Evolutionary conservation across 2,113 vertebrate species (phyloP).

Genomic region (Solenodon paradoxus): DNA sequence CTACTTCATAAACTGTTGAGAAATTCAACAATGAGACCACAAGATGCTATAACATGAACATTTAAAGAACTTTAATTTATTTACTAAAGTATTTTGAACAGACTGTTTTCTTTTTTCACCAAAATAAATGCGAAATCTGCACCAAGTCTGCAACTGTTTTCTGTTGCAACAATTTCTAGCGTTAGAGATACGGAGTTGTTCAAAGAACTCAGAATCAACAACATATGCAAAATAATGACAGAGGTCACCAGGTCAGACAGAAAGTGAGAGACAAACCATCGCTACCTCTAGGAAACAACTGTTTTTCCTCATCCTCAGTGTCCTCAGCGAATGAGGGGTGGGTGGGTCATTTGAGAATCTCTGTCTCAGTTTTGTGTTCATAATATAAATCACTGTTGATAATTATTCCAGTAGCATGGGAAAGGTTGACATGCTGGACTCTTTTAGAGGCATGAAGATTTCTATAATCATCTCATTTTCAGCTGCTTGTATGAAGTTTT

Average conservation of each 20-base stretch:
- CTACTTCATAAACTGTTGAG: background rate
- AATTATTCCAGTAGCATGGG: background rate
- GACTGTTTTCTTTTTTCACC: background rate
- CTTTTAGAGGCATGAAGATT: background rate
- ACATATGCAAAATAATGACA: background rate
- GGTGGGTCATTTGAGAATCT: background rate
- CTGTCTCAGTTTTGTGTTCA: background rate
- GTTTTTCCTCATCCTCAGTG: background rate
- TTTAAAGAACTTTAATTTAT: background rate
- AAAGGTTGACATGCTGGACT: background rate
- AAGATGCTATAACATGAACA: background rate
- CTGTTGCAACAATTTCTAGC: background rate
- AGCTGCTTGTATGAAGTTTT: background rate
- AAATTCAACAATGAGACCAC: background rate
- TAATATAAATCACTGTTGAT: background rate
- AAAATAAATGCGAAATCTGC: slow-evolving; percentile 12
- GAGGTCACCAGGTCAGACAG: background rate
- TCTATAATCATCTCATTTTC: slow-evolving; percentile 3
- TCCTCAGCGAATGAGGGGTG: background rate
- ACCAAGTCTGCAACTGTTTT: background rate
- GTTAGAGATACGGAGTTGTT: background rate
- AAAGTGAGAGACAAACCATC: background rate
- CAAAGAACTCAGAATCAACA: background rate
- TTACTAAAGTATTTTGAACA: background rate
- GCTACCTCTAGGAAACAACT: background rate